Percentiles rank a stretch among this genome's conserved stretches.
Evolutionary conservation across 2,113 vertebrate genomes (phyloP).

Genomic region (Hipposideros armiger): DNA sequence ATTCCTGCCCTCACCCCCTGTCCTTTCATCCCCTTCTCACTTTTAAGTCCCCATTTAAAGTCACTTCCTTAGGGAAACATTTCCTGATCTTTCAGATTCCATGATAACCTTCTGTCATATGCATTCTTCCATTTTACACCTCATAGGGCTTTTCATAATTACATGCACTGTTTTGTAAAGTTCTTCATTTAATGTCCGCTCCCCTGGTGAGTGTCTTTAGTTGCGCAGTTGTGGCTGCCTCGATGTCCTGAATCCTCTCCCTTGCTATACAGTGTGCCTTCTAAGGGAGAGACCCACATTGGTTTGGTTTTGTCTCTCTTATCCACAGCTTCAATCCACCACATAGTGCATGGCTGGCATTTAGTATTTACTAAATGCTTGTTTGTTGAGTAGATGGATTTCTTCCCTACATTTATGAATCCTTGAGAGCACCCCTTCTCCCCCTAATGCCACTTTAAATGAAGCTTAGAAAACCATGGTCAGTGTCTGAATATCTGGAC

Average conservation of each 20-base stretch:
- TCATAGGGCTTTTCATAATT: not conserved
- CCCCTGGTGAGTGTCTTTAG: too few species aligned
- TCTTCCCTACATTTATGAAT: not conserved
- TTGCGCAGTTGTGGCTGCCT: too few species aligned
- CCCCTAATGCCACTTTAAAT: not conserved
- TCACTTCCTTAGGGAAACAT: not conserved
- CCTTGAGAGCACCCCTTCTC: fast-evolving
- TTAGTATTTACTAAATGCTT: fast-evolving
- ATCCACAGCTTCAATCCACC: not conserved
- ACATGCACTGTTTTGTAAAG: not conserved
- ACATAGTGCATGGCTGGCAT: too few species aligned
- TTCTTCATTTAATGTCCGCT: too few species aligned
- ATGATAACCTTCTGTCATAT: not conserved
- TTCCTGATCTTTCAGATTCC: not conserved
- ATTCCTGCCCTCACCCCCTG: fast-evolving
- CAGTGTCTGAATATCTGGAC: not conserved
- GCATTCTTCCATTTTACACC: not conserved
- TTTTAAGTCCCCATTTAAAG: not conserved
- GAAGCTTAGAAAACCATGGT: not conserved
- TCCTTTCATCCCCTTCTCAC: not conserved
- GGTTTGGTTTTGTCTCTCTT: not conserved
- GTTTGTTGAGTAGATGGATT: not conserved
- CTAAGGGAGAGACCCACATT: fast-evolving
- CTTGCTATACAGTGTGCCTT: not conserved
- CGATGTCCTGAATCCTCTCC: not conserved